These are phyloP conservation scores for Augochlora pura DNA, from an alignment of 1,140 invertebrate species.

Conservation along the genomic window DNA sequence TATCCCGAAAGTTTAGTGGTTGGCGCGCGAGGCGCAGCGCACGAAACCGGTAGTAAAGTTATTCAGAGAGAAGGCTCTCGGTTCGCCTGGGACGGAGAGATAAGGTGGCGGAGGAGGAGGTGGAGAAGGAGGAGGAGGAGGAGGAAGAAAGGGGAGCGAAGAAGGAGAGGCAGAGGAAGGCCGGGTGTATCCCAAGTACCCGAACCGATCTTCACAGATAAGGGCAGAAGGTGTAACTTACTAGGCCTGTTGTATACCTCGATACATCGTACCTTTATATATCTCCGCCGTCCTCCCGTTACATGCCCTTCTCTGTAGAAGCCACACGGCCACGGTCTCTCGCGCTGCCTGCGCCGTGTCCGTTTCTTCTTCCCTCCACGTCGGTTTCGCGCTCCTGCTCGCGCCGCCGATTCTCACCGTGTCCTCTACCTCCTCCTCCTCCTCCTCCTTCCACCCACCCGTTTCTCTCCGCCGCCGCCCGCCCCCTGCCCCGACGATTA, in stretches of 20 bases:
- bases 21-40: constrained; percentile 63
- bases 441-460: neutral
- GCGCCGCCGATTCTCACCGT: neutral
- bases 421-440: no score
- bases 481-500: constrained; percentile 23
- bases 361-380: constrained; percentile 12
- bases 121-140: no score
- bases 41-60: constrained; percentile 79
- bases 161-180: constrained; percentile 58
- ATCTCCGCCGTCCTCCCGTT: constrained; percentile 50
- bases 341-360: constrained; percentile 22
- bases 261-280: constrained; percentile 63
- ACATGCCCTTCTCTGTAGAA: constrained; percentile 64
- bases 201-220: constrained; percentile 76
- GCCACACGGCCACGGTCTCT: constrained; percentile 25
- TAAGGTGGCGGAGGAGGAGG: no score
- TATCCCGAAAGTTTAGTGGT: constrained; percentile 72
- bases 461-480: neutral
- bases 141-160: no score
- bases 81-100: constrained; percentile 16
- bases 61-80: constrained; percentile 62
- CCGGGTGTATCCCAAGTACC: constrained; percentile 71
- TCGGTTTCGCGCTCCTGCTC: constrained; percentile 11
- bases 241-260: constrained; percentile 68
- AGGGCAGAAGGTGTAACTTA: constrained; percentile 79